Evolutionary conservation across 2,113 vertebrate species (phyloP).

Genomic region (Mobula birostris): DNA sequence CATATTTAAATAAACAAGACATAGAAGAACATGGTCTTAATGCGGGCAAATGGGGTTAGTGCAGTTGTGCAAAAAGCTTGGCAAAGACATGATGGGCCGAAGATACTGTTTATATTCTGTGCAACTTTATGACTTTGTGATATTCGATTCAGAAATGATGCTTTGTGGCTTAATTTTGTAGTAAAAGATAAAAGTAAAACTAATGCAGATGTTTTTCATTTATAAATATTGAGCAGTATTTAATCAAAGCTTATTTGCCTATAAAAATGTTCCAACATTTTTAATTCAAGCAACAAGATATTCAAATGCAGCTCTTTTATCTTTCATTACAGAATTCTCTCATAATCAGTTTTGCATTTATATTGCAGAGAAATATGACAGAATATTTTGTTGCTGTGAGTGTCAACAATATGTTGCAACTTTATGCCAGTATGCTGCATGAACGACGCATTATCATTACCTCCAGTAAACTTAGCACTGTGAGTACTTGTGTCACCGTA

Average conservation of each 20-base stretch:
- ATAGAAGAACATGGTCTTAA: too few species aligned
- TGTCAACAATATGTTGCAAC: conserved; percentile 91
- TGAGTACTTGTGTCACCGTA: conserved; percentile 61
- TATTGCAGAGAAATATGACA: conserved; percentile 85
- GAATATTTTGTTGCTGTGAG: conserved; percentile 98
- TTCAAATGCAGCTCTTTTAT: conserved; percentile 38
- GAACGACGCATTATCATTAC: conserved; percentile 90
- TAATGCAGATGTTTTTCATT: background rate
- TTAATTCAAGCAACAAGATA: conserved; percentile 14
- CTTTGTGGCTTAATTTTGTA: background rate
- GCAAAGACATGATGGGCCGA: too few species aligned
- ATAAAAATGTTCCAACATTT: conserved; percentile 15
- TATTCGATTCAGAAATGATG: background rate
- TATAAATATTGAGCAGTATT: conserved; percentile 3
- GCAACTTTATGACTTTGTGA: background rate
- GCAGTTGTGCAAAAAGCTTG: too few species aligned
- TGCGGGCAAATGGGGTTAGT: too few species aligned
- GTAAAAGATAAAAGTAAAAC: background rate
- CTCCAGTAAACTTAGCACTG: conserved; percentile 97
- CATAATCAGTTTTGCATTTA: conserved; percentile 44
- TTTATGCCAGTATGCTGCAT: conserved; percentile 92
- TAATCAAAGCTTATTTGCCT: background rate
- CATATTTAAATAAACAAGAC: too few species aligned
- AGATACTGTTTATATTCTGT: too few species aligned
- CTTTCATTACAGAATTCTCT: conserved; percentile 39